Conservation (phyloP, 2,888 invertebrate species). For the Adelognathus sp. region DNA sequence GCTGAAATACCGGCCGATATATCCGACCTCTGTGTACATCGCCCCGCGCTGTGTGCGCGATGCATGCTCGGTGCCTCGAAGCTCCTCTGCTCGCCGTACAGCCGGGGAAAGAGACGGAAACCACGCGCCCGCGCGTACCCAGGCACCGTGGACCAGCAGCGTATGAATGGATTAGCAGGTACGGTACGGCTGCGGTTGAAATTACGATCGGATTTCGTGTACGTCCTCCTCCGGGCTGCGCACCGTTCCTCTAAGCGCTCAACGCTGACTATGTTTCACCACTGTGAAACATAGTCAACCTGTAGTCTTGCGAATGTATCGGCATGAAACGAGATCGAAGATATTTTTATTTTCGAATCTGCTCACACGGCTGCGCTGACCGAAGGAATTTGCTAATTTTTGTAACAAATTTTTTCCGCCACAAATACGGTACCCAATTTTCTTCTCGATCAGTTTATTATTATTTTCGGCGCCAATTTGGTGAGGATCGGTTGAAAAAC, state of each 20-base stretch:
- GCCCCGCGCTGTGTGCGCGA: slow-evolving; percentile 63
- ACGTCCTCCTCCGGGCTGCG: slow-evolving; percentile 54
- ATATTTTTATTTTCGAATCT: slow-evolving; percentile 44
- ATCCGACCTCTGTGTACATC: slow-evolving; percentile 79
- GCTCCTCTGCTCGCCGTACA: slow-evolving; percentile 24
- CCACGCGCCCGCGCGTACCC: slow-evolving; percentile 2
- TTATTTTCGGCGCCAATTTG: no score
- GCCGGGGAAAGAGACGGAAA: slow-evolving; percentile 42
- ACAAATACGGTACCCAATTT: no score
- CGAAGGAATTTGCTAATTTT: no score
- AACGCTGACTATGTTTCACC: slow-evolving; percentile 2
- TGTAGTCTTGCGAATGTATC: neutral
- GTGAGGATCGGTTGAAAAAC: no score
- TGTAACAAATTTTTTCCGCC: no score
- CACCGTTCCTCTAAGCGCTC: slow-evolving; percentile 27
- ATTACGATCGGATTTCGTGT: slow-evolving; percentile 79
- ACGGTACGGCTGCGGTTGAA: slow-evolving; percentile 75
- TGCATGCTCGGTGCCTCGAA: slow-evolving; percentile 26
- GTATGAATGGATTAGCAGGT: slow-evolving; percentile 80
- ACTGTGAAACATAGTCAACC: neutral
- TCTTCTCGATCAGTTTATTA: no score
- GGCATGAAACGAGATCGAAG: slow-evolving; percentile 23
- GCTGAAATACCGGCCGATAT: slow-evolving; percentile 81
- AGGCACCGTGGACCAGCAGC: slow-evolving; percentile 65
- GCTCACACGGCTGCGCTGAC: neutral